phyloP scores from a whole-genome alignment of 2,888 invertebrate species.

The Perizoma flavofasciatum region DNA sequence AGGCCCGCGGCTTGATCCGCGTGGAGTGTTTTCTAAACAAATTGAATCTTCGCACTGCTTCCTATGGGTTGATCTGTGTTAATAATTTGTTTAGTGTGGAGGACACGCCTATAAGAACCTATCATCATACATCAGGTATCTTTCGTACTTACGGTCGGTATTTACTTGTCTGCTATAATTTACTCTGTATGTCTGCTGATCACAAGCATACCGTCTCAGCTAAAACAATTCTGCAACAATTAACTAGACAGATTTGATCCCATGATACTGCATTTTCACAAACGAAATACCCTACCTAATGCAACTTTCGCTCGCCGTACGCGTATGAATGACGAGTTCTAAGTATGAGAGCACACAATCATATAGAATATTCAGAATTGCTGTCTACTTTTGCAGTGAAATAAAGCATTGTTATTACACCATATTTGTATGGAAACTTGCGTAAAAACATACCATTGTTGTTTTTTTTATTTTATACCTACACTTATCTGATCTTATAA shows the following conservation, averaged over 20 bases:
- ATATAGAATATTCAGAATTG: constrained; percentile 19
- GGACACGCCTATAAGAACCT: no score
- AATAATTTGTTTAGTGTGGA: no score
- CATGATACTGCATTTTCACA: constrained; percentile 70
- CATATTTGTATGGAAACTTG: constrained; percentile 24
- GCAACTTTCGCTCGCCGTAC: constrained; percentile 66
- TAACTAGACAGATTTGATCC: constrained; percentile 41
- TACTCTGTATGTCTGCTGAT: background rate
- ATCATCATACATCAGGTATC: no score
- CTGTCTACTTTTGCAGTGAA: constrained; percentile 20
- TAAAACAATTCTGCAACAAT: constrained; percentile 23
- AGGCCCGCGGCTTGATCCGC: no score
- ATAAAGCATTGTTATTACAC: constrained; percentile 27
- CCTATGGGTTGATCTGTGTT: no score
- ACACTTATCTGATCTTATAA: no score
- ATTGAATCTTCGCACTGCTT: no score
- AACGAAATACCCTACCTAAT: constrained; percentile 55
- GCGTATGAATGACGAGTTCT: constrained; percentile 36
- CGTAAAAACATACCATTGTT: constrained; percentile 25
- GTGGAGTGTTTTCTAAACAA: no score
- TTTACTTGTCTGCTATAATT: constrained; percentile 1
- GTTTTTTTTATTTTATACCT: background rate
- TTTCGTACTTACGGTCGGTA: background rate
- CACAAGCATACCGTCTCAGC: constrained; percentile 1
- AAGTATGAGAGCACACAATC: constrained; percentile 18